Percentiles rank a stretch among this genome's conserved stretches.
phyloP scores from a whole-genome alignment of 2,113 vertebrate genomes.

The Erythrolamprus reginae region DNA sequence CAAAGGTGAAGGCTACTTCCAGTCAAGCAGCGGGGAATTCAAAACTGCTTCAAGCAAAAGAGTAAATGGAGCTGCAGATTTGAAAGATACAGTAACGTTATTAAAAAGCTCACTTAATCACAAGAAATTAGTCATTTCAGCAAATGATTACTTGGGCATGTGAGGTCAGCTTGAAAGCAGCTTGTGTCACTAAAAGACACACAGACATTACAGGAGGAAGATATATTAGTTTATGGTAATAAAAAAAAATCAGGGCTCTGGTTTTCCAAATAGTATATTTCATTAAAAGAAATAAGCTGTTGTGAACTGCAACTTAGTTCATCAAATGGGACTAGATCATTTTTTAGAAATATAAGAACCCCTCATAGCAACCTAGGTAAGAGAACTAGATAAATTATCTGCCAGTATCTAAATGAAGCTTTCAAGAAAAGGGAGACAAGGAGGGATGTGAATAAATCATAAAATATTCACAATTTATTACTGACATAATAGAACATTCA shows the following conservation, averaged over 20 bases:
- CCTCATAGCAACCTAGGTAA: not conserved
- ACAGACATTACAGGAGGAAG: not conserved
- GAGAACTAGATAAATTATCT: not conserved
- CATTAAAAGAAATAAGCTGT: not conserved
- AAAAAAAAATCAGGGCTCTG: not conserved
- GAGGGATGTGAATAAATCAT: not conserved
- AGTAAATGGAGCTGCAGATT: slow-evolving; percentile 3
- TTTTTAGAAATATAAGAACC: not conserved
- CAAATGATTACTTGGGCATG: slow-evolving; percentile 3
- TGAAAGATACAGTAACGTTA: not conserved
- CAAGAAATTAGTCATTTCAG: slow-evolving; percentile 4
- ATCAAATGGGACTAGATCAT: not conserved
- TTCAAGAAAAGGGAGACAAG: not conserved
- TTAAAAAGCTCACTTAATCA: not conserved
- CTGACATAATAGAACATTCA: not conserved
- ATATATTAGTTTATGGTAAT: not conserved
- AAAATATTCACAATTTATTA: slow-evolving; percentile 1
- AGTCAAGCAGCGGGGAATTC: slow-evolving; percentile 6
- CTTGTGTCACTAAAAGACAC: not conserved
- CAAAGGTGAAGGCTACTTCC: not conserved
- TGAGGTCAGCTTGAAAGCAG: not conserved
- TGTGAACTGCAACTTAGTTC: not conserved
- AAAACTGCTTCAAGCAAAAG: slow-evolving; percentile 11
- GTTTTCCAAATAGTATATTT: not conserved
- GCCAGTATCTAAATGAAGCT: not conserved